Conservation (phyloP, 2,113 vertebrate species). For the Rutilus rutilus region DNA sequence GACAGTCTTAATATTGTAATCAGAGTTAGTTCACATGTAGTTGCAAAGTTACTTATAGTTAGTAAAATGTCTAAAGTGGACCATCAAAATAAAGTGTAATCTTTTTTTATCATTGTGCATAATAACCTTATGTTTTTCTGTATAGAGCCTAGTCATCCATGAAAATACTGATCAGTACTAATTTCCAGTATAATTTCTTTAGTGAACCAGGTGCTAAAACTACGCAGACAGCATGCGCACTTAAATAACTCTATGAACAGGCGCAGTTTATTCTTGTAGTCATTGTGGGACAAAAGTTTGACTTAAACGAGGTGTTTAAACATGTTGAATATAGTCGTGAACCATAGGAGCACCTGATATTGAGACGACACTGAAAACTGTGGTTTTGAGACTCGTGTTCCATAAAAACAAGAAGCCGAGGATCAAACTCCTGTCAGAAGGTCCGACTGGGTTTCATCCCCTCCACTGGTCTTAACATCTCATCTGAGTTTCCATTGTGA, state of each 20-base stretch:
- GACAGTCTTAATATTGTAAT: too few species aligned
- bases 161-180: not conserved
- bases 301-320: not conserved
- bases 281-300: not conserved
- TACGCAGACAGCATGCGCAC: not conserved
- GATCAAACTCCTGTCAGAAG: constrained; percentile 37
- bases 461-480: constrained; percentile 46
- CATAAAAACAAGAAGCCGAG: not conserved
- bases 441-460: constrained; percentile 44
- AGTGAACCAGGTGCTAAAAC: not conserved
- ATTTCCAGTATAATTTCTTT: not conserved
- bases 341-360: not conserved
- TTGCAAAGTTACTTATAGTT: too few species aligned
- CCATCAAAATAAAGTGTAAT: too few species aligned
- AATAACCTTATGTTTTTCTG: not conserved
- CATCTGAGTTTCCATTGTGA: constrained; percentile 42
- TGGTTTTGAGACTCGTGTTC: not conserved
- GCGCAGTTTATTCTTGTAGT: not conserved
- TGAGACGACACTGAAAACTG: not conserved
- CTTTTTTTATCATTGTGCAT: not conserved
- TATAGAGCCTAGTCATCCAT: not conserved
- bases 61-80: too few species aligned
- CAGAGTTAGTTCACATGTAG: too few species aligned
- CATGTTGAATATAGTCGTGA: not conserved
- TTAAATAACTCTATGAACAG: not conserved